Evolutionary conservation across 53 echinoderm and acorn worm species (phyloP).

Genomic region (Astropecten irregularis): DNA sequence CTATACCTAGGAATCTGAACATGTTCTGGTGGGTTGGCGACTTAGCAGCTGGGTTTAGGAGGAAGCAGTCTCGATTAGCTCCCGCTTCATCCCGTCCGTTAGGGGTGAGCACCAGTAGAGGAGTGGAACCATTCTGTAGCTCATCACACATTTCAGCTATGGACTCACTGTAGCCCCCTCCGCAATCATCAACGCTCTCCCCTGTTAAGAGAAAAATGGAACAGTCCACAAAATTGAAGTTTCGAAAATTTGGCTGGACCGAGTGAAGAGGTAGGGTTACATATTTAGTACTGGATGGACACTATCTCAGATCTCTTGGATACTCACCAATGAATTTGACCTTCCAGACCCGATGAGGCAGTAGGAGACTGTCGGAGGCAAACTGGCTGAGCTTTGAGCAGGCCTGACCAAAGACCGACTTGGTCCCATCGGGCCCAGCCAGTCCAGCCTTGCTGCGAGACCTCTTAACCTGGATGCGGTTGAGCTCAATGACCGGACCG

Average conservation of each 20-base stretch:
- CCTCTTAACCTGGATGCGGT: conserved; percentile 96
- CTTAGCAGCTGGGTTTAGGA: conserved; percentile 90
- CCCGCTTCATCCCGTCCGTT: conserved; percentile 96
- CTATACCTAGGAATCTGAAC: conserved; percentile 90
- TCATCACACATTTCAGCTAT: conserved; percentile 99
- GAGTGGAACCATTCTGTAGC: conserved; percentile 94
- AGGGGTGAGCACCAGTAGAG: conserved; percentile 88
- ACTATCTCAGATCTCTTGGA: no score
- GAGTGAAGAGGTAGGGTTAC: no score
- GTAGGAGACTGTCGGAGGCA: conserved; percentile 84
- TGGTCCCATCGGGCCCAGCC: conserved; percentile 96
- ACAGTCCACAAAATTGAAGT: neutral
- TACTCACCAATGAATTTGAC: conserved; percentile 98
- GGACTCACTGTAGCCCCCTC: conserved; percentile 98
- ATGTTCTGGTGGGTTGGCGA: conserved; percentile 81
- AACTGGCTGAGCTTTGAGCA: conserved; percentile 92
- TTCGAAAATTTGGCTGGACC: no score
- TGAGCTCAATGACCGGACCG: conserved; percentile 91
- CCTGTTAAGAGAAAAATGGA: conserved; percentile 55
- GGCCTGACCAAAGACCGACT: conserved; percentile 98
- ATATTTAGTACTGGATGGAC: no score
- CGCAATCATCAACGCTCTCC: conserved; percentile 99
- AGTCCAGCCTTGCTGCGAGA: conserved; percentile 97
- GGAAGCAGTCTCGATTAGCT: conserved; percentile 95
- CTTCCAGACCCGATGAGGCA: conserved; percentile 98